Evolutionary conservation across 2,888 invertebrate genomes (phyloP), one percentile per base, ranked within the genome.

Genomic region (Cephonodes hylas): DNA sequence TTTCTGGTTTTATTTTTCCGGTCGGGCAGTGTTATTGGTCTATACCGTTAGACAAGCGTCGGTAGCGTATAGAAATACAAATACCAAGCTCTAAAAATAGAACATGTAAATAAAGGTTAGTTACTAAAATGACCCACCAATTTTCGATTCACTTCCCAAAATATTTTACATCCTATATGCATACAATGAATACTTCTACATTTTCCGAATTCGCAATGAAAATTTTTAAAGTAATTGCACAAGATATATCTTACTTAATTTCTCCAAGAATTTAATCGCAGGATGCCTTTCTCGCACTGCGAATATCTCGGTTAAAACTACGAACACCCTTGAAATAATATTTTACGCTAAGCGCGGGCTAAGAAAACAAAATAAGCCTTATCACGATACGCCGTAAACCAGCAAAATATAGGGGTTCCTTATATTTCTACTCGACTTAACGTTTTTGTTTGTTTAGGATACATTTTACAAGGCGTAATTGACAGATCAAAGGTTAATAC

Each of bases 401-500:
- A 65, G 63, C 64, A 67, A 73, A 71, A 74, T 72, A 75, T 72
- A 71, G 72, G 65, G 71, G 63, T 70, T 70, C 72, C 76, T 76
- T 77, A 74, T 74, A 75, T 72, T 79, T 75, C 70, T 72, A 73
- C 68, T 64, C 70, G 68, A 73, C 71, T 76, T 75, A 72, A 72
- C 64, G 59, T 62, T 64, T 73, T 73, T 79, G 84, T 85, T 86
- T 85, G 76, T 71, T 84, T 84, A 82, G 83, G 84, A 81, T 76
- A 76, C 76, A 80, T 80, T 79, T 76, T 72, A 70, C 74, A 67
- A 62, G 60, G 69, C 79, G 78, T 81, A 81, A 81, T 84, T 83
- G 81, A 79, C 76, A 83, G 83, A 85, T 85, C 81, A 84, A 83
- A 80, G 76, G 76, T 79, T 81, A 80, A 79, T 81, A 77, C 79